Conservation (phyloP, 2,888 invertebrate genomes). For the Agonopterix subpropinquella region DNA sequence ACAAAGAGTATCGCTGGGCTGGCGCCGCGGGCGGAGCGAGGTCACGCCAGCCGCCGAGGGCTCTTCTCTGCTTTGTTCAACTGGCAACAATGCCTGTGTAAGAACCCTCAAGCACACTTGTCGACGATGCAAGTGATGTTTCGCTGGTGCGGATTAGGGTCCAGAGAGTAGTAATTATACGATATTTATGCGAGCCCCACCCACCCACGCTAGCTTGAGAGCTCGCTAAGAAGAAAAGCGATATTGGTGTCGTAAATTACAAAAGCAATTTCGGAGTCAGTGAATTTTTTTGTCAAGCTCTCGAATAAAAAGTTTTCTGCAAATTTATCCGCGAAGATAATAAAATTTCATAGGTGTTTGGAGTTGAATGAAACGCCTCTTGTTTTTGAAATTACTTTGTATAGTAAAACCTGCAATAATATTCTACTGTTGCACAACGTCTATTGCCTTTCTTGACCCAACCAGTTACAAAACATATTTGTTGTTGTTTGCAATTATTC, state of each 20-base stretch:
- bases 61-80: conserved; percentile 69
- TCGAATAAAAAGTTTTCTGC: conserved; percentile 2
- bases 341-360: neutral
- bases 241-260: conserved; percentile 37
- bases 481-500: too few species aligned
- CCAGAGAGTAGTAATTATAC: conserved; percentile 51
- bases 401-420: too few species aligned
- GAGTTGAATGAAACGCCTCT: neutral
- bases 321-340: neutral
- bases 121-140: conserved; percentile 70
- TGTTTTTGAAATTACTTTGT: too few species aligned
- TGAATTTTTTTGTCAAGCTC: conserved; percentile 6
- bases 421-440: too few species aligned
- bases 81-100: conserved; percentile 61
- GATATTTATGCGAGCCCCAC: conserved; percentile 46
- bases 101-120: conserved; percentile 59
- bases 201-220: conserved; percentile 33
- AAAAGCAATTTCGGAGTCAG: conserved; percentile 17
- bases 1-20: conserved; percentile 59
- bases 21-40: conserved; percentile 42
- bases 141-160: conserved; percentile 42
- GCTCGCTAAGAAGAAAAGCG: conserved; percentile 34
- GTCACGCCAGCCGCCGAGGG: conserved; percentile 55
- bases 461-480: too few species aligned
- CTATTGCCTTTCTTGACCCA: conserved; percentile 1